Conservation (phyloP, 2,113 vertebrate species). For the Megaceryle torquata region DNA sequence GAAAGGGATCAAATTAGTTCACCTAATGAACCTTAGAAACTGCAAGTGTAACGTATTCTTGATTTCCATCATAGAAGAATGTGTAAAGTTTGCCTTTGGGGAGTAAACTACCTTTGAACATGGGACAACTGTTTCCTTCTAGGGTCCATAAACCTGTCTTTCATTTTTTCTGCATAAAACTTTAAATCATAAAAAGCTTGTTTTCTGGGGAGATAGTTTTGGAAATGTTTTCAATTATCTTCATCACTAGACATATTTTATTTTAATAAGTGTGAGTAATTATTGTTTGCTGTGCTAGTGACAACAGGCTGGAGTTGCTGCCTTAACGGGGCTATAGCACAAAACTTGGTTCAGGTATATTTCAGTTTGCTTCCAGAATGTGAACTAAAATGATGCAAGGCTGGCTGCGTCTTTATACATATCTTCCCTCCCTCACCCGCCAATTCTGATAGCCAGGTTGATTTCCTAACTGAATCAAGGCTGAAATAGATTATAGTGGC, state of each 20-base stretch:
- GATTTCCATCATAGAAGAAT: background rate
- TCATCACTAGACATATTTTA: background rate
- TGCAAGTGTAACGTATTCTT: background rate
- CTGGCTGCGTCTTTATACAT: background rate
- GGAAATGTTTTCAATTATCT: background rate
- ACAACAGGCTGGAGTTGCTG: background rate
- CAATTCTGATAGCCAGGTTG: background rate
- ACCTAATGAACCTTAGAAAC: conserved; percentile 22
- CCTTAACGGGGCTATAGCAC: background rate
- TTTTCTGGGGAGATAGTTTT: background rate
- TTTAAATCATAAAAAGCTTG: background rate
- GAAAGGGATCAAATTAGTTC: background rate
- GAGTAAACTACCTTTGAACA: background rate
- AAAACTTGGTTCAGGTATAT: background rate
- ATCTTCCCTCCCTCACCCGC: background rate
- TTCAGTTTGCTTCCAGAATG: background rate
- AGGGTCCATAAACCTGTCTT: background rate
- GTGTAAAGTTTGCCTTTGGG: background rate
- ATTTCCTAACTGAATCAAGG: background rate
- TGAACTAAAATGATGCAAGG: background rate
- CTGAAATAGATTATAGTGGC: background rate
- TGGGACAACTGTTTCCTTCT: background rate
- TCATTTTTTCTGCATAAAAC: background rate
- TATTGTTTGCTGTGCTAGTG: background rate
- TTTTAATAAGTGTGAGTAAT: background rate